Base-by-base conservation (phyloP, 2,797 vertebrate species). In the Margarornis squamiger region DNA sequence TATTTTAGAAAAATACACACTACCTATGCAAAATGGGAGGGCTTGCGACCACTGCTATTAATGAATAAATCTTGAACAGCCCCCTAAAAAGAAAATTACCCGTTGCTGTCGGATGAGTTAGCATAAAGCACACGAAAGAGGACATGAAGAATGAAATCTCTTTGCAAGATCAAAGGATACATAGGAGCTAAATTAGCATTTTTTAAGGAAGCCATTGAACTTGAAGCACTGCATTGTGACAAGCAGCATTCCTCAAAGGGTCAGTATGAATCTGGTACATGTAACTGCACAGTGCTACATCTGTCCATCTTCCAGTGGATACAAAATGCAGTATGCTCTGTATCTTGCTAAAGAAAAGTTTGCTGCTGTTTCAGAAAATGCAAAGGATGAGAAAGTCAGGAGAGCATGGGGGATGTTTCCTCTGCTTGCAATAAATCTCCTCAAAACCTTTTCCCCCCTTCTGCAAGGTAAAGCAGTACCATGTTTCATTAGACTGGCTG, bases 291-390 rank as follows among this genome's bases (percentile, higher is more conserved):
- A 8, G 29, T 6, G 14, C 20, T 39, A 41, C 29, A 62, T 6
- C 58, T 41, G 55, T 49, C 39, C 58, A 6, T 34, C 75, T 34
- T 49, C 26, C 70, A 61, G 49, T 14, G 72, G 36, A 16, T 27
- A 41, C 6, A 46, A 36, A 78, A n/a, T 8, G 30, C 0, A 1
- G 12, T 11, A 39, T 30, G 7, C 32, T 63, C 45, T 49, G 0
- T 9, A 18, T 14, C 79, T 70, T 70, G 18, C 41, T 51, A 29
- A 46, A 67, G 48, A 41, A 29, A 81, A 62, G 30, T 51, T 45
- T 51, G 55, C 49, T 38, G 49, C 49, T 23, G 24, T 52, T 73
- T 74, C 21, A 24, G 27, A 48, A 68, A 62, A 73, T 29, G 46
- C 8, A 27, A n/a, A 36, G 34, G 43, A 8, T 52, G 41, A 46